Percentiles rank a stretch among this genome's conserved stretches.
phyloP scores from a whole-genome alignment of 2,797 vertebrate genomes.

The Spheniscus humboldti region DNA sequence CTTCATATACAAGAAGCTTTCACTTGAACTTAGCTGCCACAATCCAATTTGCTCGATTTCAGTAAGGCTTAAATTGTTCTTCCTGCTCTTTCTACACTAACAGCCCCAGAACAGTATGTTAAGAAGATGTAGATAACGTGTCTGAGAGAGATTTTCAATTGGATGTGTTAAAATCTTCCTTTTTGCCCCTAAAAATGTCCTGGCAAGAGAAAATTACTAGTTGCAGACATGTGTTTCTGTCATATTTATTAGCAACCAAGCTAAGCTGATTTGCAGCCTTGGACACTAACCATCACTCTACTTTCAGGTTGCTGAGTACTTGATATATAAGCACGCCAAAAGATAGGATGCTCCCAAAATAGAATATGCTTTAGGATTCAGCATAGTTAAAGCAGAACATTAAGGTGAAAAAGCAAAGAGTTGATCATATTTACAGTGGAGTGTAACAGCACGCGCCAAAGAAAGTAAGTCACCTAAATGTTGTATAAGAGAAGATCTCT shows the following conservation, averaged over 20 bases:
- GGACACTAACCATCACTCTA: neutral
- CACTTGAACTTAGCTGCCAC: conserved; percentile 26
- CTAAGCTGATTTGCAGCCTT: conserved; percentile 54
- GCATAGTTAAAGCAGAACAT: neutral
- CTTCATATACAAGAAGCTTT: conserved; percentile 59
- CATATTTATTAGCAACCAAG: neutral
- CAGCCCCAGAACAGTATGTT: neutral
- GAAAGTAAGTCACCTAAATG: neutral
- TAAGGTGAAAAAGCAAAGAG: neutral
- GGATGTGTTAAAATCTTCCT: neutral
- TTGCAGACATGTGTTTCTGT: conserved; percentile 4
- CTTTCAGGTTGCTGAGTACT: conserved; percentile 28
- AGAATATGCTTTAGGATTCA: neutral
- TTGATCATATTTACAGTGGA: neutral
- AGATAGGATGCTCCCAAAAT: neutral
- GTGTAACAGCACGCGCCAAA: neutral
- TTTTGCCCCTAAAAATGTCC: neutral
- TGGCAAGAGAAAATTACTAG: neutral
- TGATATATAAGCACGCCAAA: neutral
- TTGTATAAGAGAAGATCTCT: neutral
- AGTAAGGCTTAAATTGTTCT: conserved; percentile 21
- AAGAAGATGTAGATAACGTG: neutral
- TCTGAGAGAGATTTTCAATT: neutral
- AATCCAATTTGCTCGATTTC: conserved; percentile 49
- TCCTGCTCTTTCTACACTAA: neutral